Conservation (phyloP, 2,797 vertebrate species). For the Malurus splendens region DNA sequence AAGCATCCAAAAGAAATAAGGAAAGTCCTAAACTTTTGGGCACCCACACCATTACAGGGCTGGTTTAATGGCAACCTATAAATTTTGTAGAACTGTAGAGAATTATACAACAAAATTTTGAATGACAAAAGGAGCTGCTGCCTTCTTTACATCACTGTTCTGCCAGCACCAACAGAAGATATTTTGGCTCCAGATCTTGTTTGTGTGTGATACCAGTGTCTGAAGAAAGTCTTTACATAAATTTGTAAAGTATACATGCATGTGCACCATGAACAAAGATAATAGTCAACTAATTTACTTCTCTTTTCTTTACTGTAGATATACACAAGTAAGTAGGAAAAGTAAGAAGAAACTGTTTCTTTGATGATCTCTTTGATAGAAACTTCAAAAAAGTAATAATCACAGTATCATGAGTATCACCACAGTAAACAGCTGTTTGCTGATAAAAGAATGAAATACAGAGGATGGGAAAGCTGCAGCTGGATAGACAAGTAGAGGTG, state of each 20-base stretch:
- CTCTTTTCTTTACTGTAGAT: not conserved
- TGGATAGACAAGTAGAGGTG: not conserved
- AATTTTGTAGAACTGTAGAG: not conserved
- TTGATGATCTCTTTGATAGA: not conserved
- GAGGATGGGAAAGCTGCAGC: not conserved
- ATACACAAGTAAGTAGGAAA: not conserved
- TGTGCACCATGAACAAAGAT: not conserved
- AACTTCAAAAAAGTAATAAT: not conserved
- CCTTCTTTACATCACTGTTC: not conserved
- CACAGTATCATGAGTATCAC: not conserved
- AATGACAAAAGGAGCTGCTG: not conserved
- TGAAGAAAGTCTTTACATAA: not conserved
- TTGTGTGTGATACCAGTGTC: not conserved
- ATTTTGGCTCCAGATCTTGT: not conserved
- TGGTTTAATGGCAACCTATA: not conserved
- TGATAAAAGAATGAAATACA: not conserved
- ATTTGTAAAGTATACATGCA: not conserved
- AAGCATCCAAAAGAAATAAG: constrained; percentile 15
- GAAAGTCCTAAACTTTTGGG: not conserved
- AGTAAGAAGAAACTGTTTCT: not conserved
- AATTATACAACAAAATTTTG: not conserved
- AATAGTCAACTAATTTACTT: not conserved
- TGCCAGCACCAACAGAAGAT: not conserved
- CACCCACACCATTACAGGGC: not conserved
- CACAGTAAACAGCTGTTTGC: not conserved